Percentiles rank a stretch among this genome's conserved stretches.
These are phyloP conservation scores for Mantis religiosa DNA, from an alignment of 2,888 invertebrate genomes.

Conservation along the genomic window DNA sequence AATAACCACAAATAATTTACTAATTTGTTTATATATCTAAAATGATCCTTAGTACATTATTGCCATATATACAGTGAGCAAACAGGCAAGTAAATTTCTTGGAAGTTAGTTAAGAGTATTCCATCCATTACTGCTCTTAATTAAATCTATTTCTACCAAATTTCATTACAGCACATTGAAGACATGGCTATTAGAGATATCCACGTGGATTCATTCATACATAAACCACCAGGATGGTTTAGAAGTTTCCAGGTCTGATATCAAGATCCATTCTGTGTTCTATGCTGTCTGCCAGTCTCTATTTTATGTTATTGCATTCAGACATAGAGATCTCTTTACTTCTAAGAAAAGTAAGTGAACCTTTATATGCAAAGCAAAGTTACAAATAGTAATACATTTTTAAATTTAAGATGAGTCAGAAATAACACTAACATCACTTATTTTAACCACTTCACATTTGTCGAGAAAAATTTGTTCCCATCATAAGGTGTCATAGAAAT, in stretches of 20 bases:
- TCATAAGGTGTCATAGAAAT: too few species aligned
- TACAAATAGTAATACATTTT: neutral
- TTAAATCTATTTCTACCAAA: neutral
- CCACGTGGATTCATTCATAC: conserved; percentile 82
- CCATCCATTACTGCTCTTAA: neutral
- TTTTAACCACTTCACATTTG: too few species aligned
- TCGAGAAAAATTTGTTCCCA: too few species aligned
- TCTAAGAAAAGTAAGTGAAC: conserved; percentile 66
- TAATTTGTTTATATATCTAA: too few species aligned
- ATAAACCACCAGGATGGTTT: conserved; percentile 62
- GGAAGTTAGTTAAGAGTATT: too few species aligned
- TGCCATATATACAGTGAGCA: too few species aligned
- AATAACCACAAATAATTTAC: too few species aligned
- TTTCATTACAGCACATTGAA: conserved; percentile 56
- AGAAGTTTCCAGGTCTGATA: conserved; percentile 52
- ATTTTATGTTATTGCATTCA: conserved; percentile 88
- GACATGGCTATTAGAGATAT: conserved; percentile 63
- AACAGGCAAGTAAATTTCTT: too few species aligned
- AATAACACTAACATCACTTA: too few species aligned
- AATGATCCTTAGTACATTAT: too few species aligned
- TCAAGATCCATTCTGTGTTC: conserved; percentile 79
- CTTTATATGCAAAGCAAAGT: neutral
- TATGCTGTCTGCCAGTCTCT: conserved; percentile 88
- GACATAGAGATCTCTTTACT: conserved; percentile 76
- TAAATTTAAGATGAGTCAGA: neutral